Evolutionary conservation across 2,888 invertebrate species (phyloP).

Genomic region (Eremobia ochroleuca): DNA sequence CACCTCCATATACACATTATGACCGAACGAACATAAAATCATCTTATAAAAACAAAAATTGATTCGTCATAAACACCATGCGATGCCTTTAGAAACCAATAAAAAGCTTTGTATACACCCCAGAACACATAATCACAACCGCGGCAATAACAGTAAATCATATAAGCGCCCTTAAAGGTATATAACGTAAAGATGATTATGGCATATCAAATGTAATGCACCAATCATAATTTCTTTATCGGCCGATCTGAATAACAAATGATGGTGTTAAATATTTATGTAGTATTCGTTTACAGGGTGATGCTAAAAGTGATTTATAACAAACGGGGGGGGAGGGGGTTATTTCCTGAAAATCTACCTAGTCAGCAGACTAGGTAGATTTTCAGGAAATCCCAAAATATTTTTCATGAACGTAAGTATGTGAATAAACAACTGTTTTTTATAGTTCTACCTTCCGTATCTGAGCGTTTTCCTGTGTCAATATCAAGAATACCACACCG

Average conservation of each 20-base stretch:
- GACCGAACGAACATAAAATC: conserved; percentile 28
- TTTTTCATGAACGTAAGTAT: neutral
- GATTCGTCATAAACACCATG: conserved; percentile 63
- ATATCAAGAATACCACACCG: conserved; percentile 2
- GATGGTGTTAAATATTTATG: conserved; percentile 82
- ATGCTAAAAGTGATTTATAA: conserved; percentile 63
- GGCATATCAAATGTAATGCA: conserved; percentile 77
- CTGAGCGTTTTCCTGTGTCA: conserved; percentile 3
- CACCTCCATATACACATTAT: conserved; percentile 28
- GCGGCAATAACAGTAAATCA: conserved; percentile 74
- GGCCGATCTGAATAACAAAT: conserved; percentile 76
- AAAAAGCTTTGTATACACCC: conserved; percentile 75
- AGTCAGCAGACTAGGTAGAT: conserved; percentile 38
- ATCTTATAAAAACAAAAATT: conserved; percentile 58
- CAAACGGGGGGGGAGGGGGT: conserved; percentile 32
- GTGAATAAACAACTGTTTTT: conserved; percentile 9
- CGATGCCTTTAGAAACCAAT: conserved; percentile 74
- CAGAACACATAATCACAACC: conserved; percentile 72
- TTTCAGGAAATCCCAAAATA: conserved; percentile 16
- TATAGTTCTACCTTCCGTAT: neutral
- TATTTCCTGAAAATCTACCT: too few species aligned
- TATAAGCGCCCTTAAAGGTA: conserved; percentile 73
- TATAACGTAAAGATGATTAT: conserved; percentile 75
- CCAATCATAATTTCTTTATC: conserved; percentile 83
- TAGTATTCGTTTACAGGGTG: conserved; percentile 56